phyloP scores from a whole-genome alignment of 2,797 vertebrate genomes.

The Clarias fuscus region DNA sequence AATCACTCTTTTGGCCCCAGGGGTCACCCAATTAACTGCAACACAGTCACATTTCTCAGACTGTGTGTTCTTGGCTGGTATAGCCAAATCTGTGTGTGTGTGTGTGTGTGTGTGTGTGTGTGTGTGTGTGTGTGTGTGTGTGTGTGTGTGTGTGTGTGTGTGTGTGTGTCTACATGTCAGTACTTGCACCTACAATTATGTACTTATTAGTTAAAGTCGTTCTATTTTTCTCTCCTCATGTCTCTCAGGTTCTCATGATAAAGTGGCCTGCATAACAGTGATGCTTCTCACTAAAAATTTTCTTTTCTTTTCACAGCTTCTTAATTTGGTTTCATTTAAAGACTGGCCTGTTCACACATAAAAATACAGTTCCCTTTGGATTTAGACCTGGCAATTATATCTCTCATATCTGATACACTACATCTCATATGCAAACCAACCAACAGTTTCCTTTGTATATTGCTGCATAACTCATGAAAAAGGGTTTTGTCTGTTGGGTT shows the following conservation, averaged over 20 bases:
- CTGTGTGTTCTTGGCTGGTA: conserved; percentile 41
- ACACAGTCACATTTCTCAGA: conserved; percentile 78
- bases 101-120: conserved; percentile 18
- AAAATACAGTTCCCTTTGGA: conserved; percentile 32
- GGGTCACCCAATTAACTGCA: conserved; percentile 87
- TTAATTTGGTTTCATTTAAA: conserved; percentile 49
- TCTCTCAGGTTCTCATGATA: conserved; percentile 30
- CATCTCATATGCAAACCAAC: not conserved
- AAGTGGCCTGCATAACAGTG: conserved; percentile 32
- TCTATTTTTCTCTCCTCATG: conserved; percentile 17
- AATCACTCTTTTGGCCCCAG: conserved; percentile 79
- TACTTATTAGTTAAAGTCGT: conserved; percentile 13
- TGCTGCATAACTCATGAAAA: not conserved
- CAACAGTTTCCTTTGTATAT: not conserved
- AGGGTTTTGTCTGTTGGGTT: not conserved
- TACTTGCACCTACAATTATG: conserved; percentile 48
- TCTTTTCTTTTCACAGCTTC: conserved; percentile 45
- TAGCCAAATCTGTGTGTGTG: conserved; percentile 25
- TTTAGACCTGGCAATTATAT: conserved; percentile 17
- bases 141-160: conserved; percentile 7
- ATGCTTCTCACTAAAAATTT: conserved; percentile 39
- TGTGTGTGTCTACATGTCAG: conserved; percentile 16
- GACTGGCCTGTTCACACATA: conserved; percentile 37
- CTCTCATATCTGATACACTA: not conserved
- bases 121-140: conserved; percentile 16